Conservation (phyloP, 2,113 vertebrate genomes). For the Podarcis raffonei region DNA sequence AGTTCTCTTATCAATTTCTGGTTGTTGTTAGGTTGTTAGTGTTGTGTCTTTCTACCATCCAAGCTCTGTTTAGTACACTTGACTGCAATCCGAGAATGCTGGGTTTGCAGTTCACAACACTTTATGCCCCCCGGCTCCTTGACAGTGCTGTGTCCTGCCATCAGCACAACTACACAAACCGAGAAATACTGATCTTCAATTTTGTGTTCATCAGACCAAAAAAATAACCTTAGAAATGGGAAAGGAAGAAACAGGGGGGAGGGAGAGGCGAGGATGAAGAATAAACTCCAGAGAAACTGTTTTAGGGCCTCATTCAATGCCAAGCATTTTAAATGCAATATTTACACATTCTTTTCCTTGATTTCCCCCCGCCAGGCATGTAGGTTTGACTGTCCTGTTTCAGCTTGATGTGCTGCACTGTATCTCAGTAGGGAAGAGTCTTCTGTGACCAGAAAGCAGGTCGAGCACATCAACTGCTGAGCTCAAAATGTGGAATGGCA, state of each 20-base stretch:
- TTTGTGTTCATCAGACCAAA: not conserved
- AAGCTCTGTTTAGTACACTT: constrained; percentile 23
- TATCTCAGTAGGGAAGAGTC: fast-evolving
- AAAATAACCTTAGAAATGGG: fast-evolving
- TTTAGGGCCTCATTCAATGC: not conserved
- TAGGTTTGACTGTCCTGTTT: fast-evolving
- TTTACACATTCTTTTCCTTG: fast-evolving
- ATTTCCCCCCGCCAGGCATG: fast-evolving
- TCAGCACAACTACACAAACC: fast-evolving
- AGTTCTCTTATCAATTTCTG: constrained; percentile 36
- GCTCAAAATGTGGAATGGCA: constrained; percentile 22
- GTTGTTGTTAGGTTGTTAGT: not conserved
- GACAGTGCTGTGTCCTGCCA: fast-evolving
- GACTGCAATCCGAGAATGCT: constrained; percentile 1
- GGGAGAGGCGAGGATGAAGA: not conserved
- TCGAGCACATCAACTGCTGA: constrained; percentile 43
- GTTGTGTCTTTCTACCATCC: not conserved
- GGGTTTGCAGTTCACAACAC: not conserved
- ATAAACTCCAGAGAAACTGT: fast-evolving
- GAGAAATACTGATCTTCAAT: not conserved
- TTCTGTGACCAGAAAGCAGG: constrained; percentile 23
- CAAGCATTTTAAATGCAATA: not conserved
- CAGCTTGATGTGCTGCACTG: not conserved
- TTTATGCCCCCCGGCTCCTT: not conserved
- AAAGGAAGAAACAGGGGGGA: not conserved